Evolutionary conservation across 2,797 vertebrate genomes (phyloP).

Genomic region (Rhynchotus rufescens): DNA sequence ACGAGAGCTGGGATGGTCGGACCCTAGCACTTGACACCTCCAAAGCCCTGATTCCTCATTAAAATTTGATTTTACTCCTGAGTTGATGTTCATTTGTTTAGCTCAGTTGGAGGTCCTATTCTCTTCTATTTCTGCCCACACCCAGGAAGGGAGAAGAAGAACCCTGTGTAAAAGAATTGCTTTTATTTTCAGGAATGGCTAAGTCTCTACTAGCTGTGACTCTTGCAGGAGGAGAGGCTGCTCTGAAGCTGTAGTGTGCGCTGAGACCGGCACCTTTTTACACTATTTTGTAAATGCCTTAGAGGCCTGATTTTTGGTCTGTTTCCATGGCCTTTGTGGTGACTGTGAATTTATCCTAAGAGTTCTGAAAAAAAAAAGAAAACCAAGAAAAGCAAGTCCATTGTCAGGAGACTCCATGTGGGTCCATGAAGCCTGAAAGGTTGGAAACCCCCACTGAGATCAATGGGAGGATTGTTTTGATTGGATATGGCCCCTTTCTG

Average conservation of each 20-base stretch:
- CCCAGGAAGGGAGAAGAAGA: conserved; percentile 38
- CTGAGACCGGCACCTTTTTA: neutral
- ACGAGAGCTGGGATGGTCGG: conserved; percentile 12
- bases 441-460: conserved; percentile 17
- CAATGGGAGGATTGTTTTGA: conserved; percentile 32
- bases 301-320: neutral
- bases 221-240: neutral
- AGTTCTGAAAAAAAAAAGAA: neutral
- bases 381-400: conserved; percentile 4
- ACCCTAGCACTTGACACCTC: conserved; percentile 25
- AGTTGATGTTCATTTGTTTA: conserved; percentile 16
- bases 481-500: neutral
- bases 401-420: conserved; percentile 11
- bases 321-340: neutral
- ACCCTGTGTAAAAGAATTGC: conserved; percentile 25
- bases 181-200: conserved; percentile 28
- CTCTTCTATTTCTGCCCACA: conserved; percentile 31
- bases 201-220: conserved; percentile 18
- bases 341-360: neutral
- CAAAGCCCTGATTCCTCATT: neutral
- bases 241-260: neutral
- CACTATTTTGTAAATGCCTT: neutral
- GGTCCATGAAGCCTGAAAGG: conserved; percentile 1
- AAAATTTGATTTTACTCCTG: conserved; percentile 34
- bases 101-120: conserved; percentile 34